Evolutionary conservation across 2,888 invertebrate genomes (phyloP), one percentile per base, ranked within the genome.

Genomic region (Nomada goodeniana): DNA sequence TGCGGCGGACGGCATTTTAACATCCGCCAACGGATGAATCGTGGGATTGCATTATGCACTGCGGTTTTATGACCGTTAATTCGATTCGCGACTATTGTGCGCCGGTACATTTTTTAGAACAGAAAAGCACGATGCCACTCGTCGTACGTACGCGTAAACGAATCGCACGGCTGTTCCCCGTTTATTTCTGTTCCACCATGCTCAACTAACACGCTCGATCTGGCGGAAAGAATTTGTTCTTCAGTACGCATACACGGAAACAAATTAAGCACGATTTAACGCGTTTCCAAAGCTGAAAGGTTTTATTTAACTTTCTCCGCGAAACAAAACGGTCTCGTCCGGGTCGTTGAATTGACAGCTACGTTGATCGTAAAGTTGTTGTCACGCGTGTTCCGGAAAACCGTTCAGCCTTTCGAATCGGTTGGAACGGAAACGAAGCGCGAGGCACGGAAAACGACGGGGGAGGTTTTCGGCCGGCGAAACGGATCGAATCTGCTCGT

Each of bases 41-140:
- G 42, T 18, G 44, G 44, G n/a, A 44, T 60, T 36, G 53, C 44
- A 47, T 15, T 44, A 29, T 67, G 74, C 59, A 29, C 47, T 60
- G 52, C 42, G 65, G 60, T 73, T 67, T 47, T 2, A 9, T 26
- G n/a, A 36, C 60, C 65, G 53, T 74, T 77, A 74, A 77, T 77
- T 52, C 47, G 53, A 77, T 67, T 74, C 44, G 23, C 20, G 26
- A 44, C 53, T 50, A 36, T 67, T 65, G 60, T 36, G 52, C 10
- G 65, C 7, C 61, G 15, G 61, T 26, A 70, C 20, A 47, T 57
- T 36, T 23, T 53, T 20, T 11, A 36, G n/a, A 47, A 55, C 23
- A 61, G 50, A 26, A 7, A 36, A 7, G 18, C n/a, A 15, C 55
- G 36, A 50, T 70, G 47, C 47, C 2, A 64, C 52, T 76, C 63